These are phyloP conservation scores for Anthophora plumipes DNA, from an alignment of 2,888 invertebrate genomes.

Conservation along the genomic window DNA sequence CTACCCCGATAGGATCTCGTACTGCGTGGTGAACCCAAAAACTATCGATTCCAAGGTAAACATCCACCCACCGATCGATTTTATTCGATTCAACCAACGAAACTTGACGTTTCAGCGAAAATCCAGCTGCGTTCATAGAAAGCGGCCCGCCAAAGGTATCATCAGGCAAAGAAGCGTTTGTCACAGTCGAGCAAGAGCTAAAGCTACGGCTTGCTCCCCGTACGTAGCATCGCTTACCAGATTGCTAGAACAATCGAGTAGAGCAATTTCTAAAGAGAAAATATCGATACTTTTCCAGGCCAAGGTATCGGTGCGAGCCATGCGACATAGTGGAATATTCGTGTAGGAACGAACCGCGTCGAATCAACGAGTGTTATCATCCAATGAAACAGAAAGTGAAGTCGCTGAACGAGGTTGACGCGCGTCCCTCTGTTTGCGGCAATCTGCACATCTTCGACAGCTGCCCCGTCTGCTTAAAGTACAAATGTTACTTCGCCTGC, in stretches of 20 bases:
- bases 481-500: conserved; percentile 78
- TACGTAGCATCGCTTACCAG: conserved; percentile 58
- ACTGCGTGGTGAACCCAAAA: conserved; percentile 83
- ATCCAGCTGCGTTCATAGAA: conserved; percentile 70
- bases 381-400: conserved; percentile 43
- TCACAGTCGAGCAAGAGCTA: conserved; percentile 75
- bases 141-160: conserved; percentile 72
- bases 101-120: conserved; percentile 67
- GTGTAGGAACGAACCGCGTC: conserved; percentile 11
- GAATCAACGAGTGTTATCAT: conserved; percentile 68
- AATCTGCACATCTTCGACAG: conserved; percentile 72
- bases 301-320: conserved; percentile 13
- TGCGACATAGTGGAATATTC: conserved; percentile 3
- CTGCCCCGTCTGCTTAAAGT: conserved; percentile 80
- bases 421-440: conserved; percentile 50
- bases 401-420: conserved; percentile 32
- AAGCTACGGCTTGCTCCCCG: conserved; percentile 67
- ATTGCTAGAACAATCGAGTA: not conserved
- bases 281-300: conserved; percentile 21
- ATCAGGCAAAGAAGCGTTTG: conserved; percentile 81
- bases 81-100: not conserved
- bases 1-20: conserved; percentile 54
- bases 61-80: not conserved
- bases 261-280: too few species aligned
- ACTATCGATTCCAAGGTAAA: conserved; percentile 82